Percentiles rank a stretch among this genome's conserved stretches.
These are phyloP conservation scores for Fregata magnificens DNA, from an alignment of 2,113 vertebrate species.

Conservation along the genomic window DNA sequence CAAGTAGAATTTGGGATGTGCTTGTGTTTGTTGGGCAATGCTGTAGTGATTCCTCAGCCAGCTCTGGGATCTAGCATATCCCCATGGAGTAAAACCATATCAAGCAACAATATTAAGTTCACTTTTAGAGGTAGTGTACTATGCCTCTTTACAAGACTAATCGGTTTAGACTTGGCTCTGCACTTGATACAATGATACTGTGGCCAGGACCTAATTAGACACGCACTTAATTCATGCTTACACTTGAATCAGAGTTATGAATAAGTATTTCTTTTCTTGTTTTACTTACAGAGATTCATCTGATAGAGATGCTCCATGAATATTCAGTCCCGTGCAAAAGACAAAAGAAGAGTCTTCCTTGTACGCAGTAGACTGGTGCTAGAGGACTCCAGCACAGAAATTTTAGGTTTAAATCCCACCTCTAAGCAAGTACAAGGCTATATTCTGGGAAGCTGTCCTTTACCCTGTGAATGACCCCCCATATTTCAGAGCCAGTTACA, in stretches of 20 bases:
- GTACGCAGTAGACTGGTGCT: neutral
- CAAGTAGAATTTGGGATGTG: neutral
- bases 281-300: neutral
- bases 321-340: neutral
- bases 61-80: neutral
- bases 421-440: neutral
- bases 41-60: neutral
- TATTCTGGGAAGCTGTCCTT: neutral
- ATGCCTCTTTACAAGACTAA: neutral
- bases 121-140: neutral
- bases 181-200: neutral
- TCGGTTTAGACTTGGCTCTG: neutral
- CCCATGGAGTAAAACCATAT: neutral
- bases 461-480: fast-evolving
- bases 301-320: neutral
- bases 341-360: neutral
- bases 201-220: neutral
- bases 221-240: neutral
- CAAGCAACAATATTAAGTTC: neutral
- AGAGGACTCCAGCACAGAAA: neutral
- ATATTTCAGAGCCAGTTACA: neutral
- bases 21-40: neutral
- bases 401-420: neutral
- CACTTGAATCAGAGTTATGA: neutral
- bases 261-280: neutral